Base-by-base conservation (phyloP, 2,888 invertebrate genomes). In the Drosophila recens region DNA sequence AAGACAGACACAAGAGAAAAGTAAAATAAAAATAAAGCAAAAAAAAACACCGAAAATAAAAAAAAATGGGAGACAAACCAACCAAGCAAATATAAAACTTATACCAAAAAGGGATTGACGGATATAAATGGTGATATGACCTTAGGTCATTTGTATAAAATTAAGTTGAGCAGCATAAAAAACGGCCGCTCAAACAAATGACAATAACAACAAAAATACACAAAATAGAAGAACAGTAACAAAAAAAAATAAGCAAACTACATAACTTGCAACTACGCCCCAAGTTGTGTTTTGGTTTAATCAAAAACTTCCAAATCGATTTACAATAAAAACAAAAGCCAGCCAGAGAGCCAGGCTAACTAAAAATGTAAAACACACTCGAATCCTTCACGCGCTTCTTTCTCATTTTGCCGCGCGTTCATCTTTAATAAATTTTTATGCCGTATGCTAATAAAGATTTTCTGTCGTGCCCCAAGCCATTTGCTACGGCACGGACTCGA, bases 101-200 rank as follows among this genome's bases (percentile, higher is more conserved):
- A 84, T 89, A 88, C 89, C 89, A 71, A 85, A 89, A 89, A 85
- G 89, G 84, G 84, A 85, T 85, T 85, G 84, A 87, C 89, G 86
- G 90, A 87, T 87, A 89, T 87, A 87, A 87, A 87, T 89, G 90
- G 87, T 86, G 88, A 88, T 88, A 88, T 87, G 86, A 88, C 86
- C 86, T 87, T 62, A 75, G 90, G 86, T 87, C 86, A 87, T 87
- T 87, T 88, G 86, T 89, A 87, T 87, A 87, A 89, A 87, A 87
- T 87, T 87, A 87, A 87, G 86, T 89, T 87, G 86, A 82, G 86
- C 90, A 82, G 79, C 89, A 89, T 85, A 85, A 87, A 87, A 85
- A 85, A 66, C 79, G 63, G 51, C 56, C 64, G 10, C 48, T 79
- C 82, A 78, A 69, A 68, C 75, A 67, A 83, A 84, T 75, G 80